A percentile compares a stretch with the other conserved stretches of the same genome.
phyloP scores from a whole-genome alignment of 1,140 invertebrate genomes.

The Drosophila sechellia region DNA sequence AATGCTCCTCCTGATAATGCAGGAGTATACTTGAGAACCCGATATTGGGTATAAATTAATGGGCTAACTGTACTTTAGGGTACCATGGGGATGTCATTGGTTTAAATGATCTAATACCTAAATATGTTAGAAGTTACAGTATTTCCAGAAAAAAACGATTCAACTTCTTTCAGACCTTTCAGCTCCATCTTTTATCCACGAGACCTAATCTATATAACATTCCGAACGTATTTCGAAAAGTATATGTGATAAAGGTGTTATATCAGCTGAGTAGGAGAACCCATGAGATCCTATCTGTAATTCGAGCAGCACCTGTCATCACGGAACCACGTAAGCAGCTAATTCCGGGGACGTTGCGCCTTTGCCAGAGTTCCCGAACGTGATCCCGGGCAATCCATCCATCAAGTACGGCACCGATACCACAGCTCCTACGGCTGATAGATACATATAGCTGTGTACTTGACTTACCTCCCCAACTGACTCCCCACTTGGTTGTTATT shows the following conservation, averaged over 20 bases:
- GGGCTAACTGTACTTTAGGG: constrained; percentile 27
- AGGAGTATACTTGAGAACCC: constrained; percentile 33
- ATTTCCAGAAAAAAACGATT: too few species aligned
- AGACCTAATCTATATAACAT: too few species aligned
- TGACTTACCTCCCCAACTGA: neutral
- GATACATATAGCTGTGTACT: constrained; percentile 15
- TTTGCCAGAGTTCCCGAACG: constrained; percentile 12
- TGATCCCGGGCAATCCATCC: constrained; percentile 36
- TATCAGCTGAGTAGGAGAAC: neutral
- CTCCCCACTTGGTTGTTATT: constrained; percentile 46
- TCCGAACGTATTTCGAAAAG: too few species aligned
- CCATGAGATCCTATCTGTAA: constrained; percentile 7
- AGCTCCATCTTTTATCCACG: neutral
- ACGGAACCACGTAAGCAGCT: constrained; percentile 25
- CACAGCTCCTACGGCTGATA: constrained; percentile 27
- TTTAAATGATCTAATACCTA: neutral
- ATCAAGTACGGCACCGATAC: constrained; percentile 33
- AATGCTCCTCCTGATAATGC: constrained; percentile 17
- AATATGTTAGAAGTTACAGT: too few species aligned
- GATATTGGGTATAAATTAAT: constrained; percentile 50
- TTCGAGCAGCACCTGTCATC: constrained; percentile 15
- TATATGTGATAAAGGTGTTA: too few species aligned
- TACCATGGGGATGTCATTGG: neutral
- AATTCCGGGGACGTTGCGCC: constrained; percentile 15
- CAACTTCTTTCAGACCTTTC: neutral